Evolutionary conservation across 2,888 invertebrate genomes (phyloP), one percentile per base, ranked within the genome.

Genomic region (Caenorhabditis zanzibari): DNA sequence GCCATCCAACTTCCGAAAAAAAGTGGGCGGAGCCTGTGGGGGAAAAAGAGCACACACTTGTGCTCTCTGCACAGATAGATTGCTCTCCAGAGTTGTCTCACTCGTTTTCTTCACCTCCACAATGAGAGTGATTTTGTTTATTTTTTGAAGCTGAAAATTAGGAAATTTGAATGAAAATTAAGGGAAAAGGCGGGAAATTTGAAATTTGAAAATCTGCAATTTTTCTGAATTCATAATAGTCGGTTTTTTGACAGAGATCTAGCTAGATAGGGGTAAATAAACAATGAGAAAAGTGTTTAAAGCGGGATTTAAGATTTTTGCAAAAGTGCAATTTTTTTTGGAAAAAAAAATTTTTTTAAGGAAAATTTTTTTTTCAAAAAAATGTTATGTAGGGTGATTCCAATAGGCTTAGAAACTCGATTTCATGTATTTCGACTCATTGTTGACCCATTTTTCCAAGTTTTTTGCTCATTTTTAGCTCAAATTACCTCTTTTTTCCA

Each of bases 1-100:
- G 32, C 32, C 32, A 4, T 4, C 32, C 52, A 2, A 22, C 12
- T 16, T 12, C 54, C 54, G 54, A 26, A 26, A 54, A 54, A 54
- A n/a, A 32, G 24, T 54, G 26, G 59, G 59, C 66, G 66, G 61
- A 72, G 59, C 12, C 49, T n/a, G 5, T 7, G 4, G 32, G 7
- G 32, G 7, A 32, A 32, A 38, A 12, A 38, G 72, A 44, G 49
- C 54, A 56, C 56, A 19, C 49, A 49, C 49, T 19, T 49, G 49
- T 19, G 49, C n/a, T 44, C 16, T 14, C 14, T 49, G 19, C 22
- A n/a, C n/a, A n/a, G n/a, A n/a, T n/a, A n/a, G n/a, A n/a, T n/a
- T 22, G n/a, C 19, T 49, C 49, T 2, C 10, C 49, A n/a, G 6
- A 10, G 10, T 10, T 12, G 32, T 19, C 49, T 19, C 49, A 49